A percentile compares a stretch with the other conserved stretches of the same genome.
phyloP scores from a whole-genome alignment of 2,888 invertebrate species.

The Drosophila putrida region DNA sequence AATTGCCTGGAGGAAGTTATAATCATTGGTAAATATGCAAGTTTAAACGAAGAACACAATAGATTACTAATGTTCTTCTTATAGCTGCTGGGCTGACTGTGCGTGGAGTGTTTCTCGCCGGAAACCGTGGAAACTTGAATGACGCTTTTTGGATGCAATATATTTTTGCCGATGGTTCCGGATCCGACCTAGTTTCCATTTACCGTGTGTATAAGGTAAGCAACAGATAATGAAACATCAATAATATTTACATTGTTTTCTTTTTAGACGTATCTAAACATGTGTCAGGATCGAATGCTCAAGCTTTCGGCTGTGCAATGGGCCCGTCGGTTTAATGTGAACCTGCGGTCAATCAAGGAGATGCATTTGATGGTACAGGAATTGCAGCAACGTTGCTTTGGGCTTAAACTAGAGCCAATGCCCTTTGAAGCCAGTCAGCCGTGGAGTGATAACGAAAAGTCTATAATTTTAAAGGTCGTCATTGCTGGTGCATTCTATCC shows the following conservation, averaged over 20 bases:
- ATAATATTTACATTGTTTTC: too few species aligned
- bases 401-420: constrained; percentile 86
- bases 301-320: constrained; percentile 87
- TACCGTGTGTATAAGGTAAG: constrained; percentile 91
- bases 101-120: constrained; percentile 92
- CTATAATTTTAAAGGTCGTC: constrained; percentile 89
- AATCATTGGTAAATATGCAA: constrained; percentile 88
- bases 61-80: neutral
- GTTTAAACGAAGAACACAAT: neutral
- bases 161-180: constrained; percentile 93
- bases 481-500: constrained; percentile 93
- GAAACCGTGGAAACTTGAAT: constrained; percentile 86
- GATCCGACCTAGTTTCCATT: constrained; percentile 93
- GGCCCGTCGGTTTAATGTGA: constrained; percentile 90
- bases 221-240: rapidly evolving
- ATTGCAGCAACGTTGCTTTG: constrained; percentile 88
- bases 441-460: constrained; percentile 86
- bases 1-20: constrained; percentile 93
- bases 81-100: constrained; percentile 93
- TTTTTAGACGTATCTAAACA: constrained; percentile 89
- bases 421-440: constrained; percentile 55
- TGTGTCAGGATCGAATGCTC: constrained; percentile 88
- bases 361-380: constrained; percentile 91
- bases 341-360: constrained; percentile 90
- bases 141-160: constrained; percentile 87